These are phyloP conservation scores for Lydus trimaculatus DNA, from an alignment of 2,888 invertebrate genomes.

Conservation along the genomic window DNA sequence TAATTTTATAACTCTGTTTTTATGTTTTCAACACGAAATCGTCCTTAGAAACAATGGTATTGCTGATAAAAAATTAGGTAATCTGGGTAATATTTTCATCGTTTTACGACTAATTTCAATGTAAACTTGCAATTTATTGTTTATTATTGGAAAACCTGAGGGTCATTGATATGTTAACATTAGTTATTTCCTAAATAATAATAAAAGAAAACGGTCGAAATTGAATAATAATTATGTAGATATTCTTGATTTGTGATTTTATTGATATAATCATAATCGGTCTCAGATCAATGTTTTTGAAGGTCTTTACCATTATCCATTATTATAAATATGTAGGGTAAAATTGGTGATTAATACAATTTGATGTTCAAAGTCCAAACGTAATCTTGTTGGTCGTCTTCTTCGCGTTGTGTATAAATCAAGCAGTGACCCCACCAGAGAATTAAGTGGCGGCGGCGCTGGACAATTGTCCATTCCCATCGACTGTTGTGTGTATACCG, in stretches of 20 bases:
- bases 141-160: not conserved
- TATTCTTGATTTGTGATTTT: not conserved
- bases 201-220: too few relatives aligned
- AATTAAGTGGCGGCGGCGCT: slow-evolving; percentile 13
- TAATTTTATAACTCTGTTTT: not conserved
- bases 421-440: slow-evolving; percentile 24
- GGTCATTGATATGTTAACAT: not conserved
- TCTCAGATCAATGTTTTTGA: not conserved
- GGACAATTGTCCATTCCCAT: slow-evolving; percentile 28
- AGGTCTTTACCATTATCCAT: not conserved
- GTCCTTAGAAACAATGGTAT: not conserved
- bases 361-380: slow-evolving; percentile 8
- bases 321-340: slow-evolving; percentile 20
- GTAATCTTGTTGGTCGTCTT: not conserved
- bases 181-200: too few relatives aligned
- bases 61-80: not conserved
- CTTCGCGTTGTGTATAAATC: slow-evolving; percentile 10
- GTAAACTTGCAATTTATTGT: not conserved
- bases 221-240: not conserved
- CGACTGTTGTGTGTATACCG: slow-evolving; percentile 17
- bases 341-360: slow-evolving; percentile 18
- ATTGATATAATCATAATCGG: not conserved
- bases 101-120: not conserved
- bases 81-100: not conserved
- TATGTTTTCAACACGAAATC: not conserved